phyloP scores from a whole-genome alignment of 2,888 invertebrate genomes.

The Aplocera efformata region DNA sequence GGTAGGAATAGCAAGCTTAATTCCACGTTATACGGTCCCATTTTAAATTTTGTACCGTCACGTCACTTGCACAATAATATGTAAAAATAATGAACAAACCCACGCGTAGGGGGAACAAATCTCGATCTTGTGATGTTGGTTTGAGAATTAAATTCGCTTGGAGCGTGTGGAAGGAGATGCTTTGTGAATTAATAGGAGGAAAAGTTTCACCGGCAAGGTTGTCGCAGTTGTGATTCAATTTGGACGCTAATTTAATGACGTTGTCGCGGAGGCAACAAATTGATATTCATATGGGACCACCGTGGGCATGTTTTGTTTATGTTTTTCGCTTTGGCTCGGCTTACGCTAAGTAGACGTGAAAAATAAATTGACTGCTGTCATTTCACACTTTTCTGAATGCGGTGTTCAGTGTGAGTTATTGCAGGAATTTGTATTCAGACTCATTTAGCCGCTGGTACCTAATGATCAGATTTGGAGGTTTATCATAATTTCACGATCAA shows the following conservation, averaged over 20 bases:
- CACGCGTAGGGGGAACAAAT: slow-evolving; percentile 47
- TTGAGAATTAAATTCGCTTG: slow-evolving; percentile 53
- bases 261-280: slow-evolving; percentile 73
- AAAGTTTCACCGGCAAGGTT: slow-evolving; percentile 77
- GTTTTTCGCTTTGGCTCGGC: slow-evolving; percentile 41
- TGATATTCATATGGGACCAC: slow-evolving; percentile 79
- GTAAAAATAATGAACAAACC: slow-evolving; percentile 81
- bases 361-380: slow-evolving; percentile 24
- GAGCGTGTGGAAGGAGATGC: slow-evolving; percentile 54
- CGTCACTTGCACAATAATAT: slow-evolving; percentile 80
- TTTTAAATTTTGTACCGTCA: slow-evolving; percentile 45
- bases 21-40: slow-evolving; percentile 49
- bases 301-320: slow-evolving; percentile 61
- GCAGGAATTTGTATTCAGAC: background rate
- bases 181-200: slow-evolving; percentile 80
- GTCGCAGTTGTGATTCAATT: slow-evolving; percentile 80
- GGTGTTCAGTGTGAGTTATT: slow-evolving; percentile 3
- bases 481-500: too few relatives aligned
- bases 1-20: slow-evolving; percentile 59
- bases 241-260: slow-evolving; percentile 80
- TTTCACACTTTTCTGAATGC: slow-evolving; percentile 13
- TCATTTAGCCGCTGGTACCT: slow-evolving; percentile 1
- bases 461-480: background rate
- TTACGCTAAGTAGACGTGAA: slow-evolving; percentile 25
- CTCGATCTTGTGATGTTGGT: slow-evolving; percentile 47